Base-by-base conservation (phyloP, 2,888 invertebrate species). In the Entomobrya multifasciata region DNA sequence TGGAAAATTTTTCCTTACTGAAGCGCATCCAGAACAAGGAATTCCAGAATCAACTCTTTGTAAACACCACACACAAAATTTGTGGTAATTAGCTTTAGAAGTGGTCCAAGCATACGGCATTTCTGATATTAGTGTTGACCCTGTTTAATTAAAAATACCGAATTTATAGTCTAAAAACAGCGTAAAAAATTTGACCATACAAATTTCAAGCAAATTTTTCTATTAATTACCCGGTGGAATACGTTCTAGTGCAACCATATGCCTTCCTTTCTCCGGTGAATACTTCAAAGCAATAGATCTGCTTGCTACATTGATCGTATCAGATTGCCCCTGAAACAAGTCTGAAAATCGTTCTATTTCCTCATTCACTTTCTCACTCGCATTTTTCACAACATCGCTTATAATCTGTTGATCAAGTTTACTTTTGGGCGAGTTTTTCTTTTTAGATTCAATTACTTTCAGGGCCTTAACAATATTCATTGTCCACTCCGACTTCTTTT, bases 1-100 rank as follows among this genome's bases (percentile, higher is more conserved):
- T n/a, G n/a, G n/a, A n/a, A n/a, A n/a, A n/a, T n/a, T n/a, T n/a
- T n/a, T n/a, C n/a, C 91, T 90, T 88, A 92, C 92, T 74, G 89
- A 87, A 36, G 91, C 86, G 77, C 92, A 92, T 27, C 78, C 74
- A 49, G 83, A 79, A 79, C 92, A 92, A 0, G 92, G 91, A 47
- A 92, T 88, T 22, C 92, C 92, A 41, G 88, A 87, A 4, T 74
- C 52, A 27, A 87, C 74, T 62, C 88, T 81, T n/a, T 91, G 90
- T 87, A 92, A 92, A 89, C 93, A 93, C 86, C 92, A 91, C 80
- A 92, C 92, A 89, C 93, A 93, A 87, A 93, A 92, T 10, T 90
- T 92, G 4, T 77, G 52, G 62, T 91, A 91, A 27, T 55, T 84
- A 90, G 90, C 11, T 92, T 91, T 8, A 91, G 91, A 67, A 92